phyloP scores from a whole-genome alignment of 2,797 vertebrate genomes.

The Ciconia nigra region DNA sequence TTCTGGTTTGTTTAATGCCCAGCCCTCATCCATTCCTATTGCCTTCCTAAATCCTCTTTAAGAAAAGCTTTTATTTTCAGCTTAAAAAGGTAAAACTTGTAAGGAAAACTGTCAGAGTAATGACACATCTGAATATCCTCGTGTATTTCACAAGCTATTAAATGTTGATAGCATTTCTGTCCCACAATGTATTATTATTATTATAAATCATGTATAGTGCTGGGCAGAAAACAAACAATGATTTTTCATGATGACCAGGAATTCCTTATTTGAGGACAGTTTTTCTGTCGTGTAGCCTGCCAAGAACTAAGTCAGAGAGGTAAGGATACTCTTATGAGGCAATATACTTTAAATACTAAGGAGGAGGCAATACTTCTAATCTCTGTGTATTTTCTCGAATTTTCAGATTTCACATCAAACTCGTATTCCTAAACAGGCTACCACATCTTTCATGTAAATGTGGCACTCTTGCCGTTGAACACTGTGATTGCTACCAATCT shows the following conservation, averaged over 20 bases:
- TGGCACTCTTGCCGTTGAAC: neutral
- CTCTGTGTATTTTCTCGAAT: neutral
- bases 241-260: neutral
- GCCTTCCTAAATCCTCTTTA: neutral
- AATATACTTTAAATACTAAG: neutral
- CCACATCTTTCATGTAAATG: neutral
- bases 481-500: neutral
- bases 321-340: neutral
- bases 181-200: neutral
- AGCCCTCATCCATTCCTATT: neutral
- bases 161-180: neutral
- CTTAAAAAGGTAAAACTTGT: neutral
- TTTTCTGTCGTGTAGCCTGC: neutral
- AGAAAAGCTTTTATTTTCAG: neutral
- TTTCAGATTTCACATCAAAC: neutral
- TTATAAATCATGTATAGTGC: neutral
- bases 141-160: neutral
- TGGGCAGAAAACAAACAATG: neutral
- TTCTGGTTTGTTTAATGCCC: neutral
- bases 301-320: neutral
- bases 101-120: neutral
- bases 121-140: neutral
- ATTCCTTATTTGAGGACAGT: neutral
- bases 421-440: neutral
- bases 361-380: too few relatives aligned